Percentiles rank a stretch among this genome's conserved stretches.
phyloP scores from a whole-genome alignment of 2,113 vertebrate species.

The Neolamprologus modestus region DNA sequence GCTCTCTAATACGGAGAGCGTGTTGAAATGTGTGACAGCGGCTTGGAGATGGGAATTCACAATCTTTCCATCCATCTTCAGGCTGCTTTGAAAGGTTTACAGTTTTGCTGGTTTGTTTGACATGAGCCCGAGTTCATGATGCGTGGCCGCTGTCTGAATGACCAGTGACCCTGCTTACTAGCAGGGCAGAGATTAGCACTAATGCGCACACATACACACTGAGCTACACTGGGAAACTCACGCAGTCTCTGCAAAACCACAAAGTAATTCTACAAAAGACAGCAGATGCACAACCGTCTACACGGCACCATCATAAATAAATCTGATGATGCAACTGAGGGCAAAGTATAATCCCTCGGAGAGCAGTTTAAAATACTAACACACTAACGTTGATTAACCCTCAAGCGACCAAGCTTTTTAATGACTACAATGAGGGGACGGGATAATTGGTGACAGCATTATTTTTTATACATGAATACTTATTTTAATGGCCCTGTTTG shows the following conservation, averaged over 20 bases:
- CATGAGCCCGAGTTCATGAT: not conserved
- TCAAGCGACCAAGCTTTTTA: not conserved
- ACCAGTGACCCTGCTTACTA: not conserved
- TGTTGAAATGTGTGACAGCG: conserved; percentile 1
- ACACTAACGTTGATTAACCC: not conserved
- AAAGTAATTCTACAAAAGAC: not conserved
- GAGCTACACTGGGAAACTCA: not conserved
- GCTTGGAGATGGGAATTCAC: not conserved
- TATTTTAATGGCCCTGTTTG: not conserved
- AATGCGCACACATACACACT: not conserved
- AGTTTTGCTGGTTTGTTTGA: not conserved
- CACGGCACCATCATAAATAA: not conserved
- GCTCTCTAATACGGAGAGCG: not conserved
- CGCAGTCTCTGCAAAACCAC: not conserved
- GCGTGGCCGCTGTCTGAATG: not conserved
- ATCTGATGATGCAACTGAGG: not conserved
- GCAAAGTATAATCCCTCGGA: not conserved
- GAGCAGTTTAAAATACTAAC: not conserved
- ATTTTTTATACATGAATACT: not conserved
- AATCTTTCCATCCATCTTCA: conserved; percentile 15
- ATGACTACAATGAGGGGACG: not conserved
- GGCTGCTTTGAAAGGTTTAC: conserved; percentile 9
- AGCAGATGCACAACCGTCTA: not conserved
- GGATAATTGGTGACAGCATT: not conserved
- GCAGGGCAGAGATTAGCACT: not conserved